Conservation (phyloP, 2,888 invertebrate species). For the Amphipoea oculea region DNA sequence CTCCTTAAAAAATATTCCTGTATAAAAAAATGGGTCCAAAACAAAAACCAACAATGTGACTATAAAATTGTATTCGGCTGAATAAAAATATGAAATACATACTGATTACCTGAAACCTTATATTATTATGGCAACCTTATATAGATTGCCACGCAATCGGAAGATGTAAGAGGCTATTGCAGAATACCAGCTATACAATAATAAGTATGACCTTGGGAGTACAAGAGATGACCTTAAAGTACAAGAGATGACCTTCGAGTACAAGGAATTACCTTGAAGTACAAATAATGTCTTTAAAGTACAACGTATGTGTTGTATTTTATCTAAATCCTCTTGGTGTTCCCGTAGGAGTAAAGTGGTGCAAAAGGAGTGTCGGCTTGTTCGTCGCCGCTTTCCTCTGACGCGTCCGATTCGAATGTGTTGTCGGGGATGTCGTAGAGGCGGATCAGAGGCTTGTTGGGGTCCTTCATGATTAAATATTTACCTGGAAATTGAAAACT, state of each 20-base stretch:
- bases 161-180: conserved; percentile 50
- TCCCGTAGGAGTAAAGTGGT: conserved; percentile 88
- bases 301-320: conserved; percentile 39
- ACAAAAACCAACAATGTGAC: conserved; percentile 73
- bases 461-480: conserved; percentile 99
- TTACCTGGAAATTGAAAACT: conserved; percentile 86
- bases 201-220: conserved; percentile 53
- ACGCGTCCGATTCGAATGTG: conserved; percentile 99
- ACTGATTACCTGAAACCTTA: conserved; percentile 72
- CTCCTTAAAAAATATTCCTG: too few relatives aligned
- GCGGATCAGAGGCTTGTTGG: conserved; percentile 99
- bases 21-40: neutral
- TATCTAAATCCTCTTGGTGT: conserved; percentile 85
- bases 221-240: conserved; percentile 41
- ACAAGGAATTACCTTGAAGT: conserved; percentile 42
- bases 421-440: conserved; percentile 99
- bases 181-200: conserved; percentile 61
- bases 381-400: conserved; percentile 95
- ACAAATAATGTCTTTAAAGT: conserved; percentile 51
- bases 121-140: conserved; percentile 68
- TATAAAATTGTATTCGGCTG: conserved; percentile 84
- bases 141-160: conserved; percentile 63
- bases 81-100: conserved; percentile 85
- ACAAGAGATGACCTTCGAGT: conserved; percentile 45
- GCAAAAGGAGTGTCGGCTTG: conserved; percentile 88